A percentile compares a stretch with the other conserved stretches of the same genome.
These are phyloP conservation scores for Mastomys coucha DNA, from an alignment of 2,113 vertebrate genomes.

Conservation along the genomic window DNA sequence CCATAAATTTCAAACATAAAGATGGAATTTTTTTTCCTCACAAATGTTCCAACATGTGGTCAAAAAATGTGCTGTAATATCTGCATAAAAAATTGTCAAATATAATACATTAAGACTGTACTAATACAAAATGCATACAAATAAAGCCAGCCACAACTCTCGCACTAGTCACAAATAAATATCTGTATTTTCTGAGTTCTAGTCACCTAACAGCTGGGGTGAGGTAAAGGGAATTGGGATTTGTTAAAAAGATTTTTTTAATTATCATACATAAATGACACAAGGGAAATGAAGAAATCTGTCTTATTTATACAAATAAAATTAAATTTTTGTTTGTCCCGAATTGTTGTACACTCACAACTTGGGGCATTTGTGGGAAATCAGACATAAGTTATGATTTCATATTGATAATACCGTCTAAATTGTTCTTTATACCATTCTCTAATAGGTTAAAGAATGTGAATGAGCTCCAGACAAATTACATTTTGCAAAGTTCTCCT, in stretches of 20 bases:
- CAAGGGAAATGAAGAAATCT: conserved; percentile 72
- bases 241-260: conserved; percentile 56
- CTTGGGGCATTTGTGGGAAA: not conserved
- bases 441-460: not conserved
- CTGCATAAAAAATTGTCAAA: conserved; percentile 86
- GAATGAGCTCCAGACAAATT: not conserved
- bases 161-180: conserved; percentile 66
- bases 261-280: conserved; percentile 60
- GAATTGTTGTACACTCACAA: conserved; percentile 46
- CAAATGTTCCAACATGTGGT: conserved; percentile 91
- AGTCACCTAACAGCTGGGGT: conserved; percentile 70
- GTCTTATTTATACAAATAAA: conserved; percentile 75
- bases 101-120: conserved; percentile 82
- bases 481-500: not conserved
- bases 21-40: conserved; percentile 85
- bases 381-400: conserved; percentile 1
- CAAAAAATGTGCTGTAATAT: conserved; percentile 87
- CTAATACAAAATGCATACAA: conserved; percentile 77
- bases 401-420: not conserved
- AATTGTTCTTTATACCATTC: not conserved
- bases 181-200: conserved; percentile 68
- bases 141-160: conserved; percentile 63
- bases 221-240: conserved; percentile 56
- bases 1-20: conserved; percentile 93
- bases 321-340: conserved; percentile 75